Percentiles rank a stretch among this genome's conserved stretches.
Conservation (phyloP, 2,113 vertebrate species). For the Puntigrus tetrazona region DNA sequence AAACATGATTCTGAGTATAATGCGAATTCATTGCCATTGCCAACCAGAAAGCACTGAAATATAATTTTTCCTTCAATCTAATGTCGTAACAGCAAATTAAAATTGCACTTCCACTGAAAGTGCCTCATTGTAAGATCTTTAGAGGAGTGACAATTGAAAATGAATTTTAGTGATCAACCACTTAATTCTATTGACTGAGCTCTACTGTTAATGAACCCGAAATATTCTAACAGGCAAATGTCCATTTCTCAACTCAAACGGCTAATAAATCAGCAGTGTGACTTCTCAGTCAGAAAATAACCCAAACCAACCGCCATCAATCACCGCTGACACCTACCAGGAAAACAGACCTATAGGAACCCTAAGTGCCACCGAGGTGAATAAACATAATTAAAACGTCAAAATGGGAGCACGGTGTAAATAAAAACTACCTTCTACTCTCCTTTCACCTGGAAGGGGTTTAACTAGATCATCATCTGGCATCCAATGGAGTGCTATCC, state of each 20-base stretch:
- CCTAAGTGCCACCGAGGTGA: not conserved
- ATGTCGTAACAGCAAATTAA: not conserved
- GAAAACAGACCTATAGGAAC: not conserved
- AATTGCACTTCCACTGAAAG: not conserved
- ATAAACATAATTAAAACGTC: constrained; percentile 24
- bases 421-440: constrained; percentile 39
- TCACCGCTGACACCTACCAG: not conserved
- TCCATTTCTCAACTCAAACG: constrained; percentile 30
- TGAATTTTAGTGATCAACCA: not conserved
- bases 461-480: constrained; percentile 29
- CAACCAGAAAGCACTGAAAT: not conserved
- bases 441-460: constrained; percentile 1
- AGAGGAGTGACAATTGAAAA: not conserved
- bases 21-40: too few relatives aligned
- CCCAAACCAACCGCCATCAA: constrained; percentile 33
- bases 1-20: too few relatives aligned
- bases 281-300: constrained; percentile 37
- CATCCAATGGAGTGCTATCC: constrained; percentile 20
- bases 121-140: too few relatives aligned
- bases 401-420: constrained; percentile 41
- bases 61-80: not conserved
- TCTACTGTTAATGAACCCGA: not conserved
- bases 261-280: constrained; percentile 36
- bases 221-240: constrained; percentile 34
- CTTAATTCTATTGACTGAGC: not conserved